Conservation (phyloP, 2,888 invertebrate genomes). For the Chironomus riparius region DNA sequence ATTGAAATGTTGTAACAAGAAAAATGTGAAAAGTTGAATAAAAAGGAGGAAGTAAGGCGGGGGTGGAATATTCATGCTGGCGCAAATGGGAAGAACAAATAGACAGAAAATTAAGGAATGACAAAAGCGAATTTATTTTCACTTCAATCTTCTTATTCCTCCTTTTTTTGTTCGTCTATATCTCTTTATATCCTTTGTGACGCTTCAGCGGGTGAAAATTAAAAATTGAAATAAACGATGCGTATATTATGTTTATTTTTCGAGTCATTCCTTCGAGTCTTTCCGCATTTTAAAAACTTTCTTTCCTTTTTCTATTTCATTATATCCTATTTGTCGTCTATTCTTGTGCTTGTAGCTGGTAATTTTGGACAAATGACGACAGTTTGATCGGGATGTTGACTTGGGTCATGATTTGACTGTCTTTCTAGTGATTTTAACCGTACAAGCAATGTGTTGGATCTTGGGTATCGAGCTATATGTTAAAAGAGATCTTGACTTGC, state of each 20-base stretch:
- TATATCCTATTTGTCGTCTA: not conserved
- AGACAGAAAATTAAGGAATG: not conserved
- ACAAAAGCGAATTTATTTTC: not conserved
- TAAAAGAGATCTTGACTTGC: too few relatives aligned
- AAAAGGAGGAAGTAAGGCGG: not conserved
- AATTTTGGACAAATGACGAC: too few relatives aligned
- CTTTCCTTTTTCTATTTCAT: not conserved
- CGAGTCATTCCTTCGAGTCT: slow-evolving; percentile 15
- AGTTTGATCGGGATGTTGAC: too few relatives aligned
- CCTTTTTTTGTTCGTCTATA: not conserved
- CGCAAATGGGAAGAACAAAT: not conserved
- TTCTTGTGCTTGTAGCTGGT: not conserved
- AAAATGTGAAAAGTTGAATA: not conserved
- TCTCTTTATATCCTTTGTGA: not conserved
- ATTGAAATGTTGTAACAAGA: not conserved
- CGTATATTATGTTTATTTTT: slow-evolving; percentile 24
- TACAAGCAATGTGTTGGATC: too few relatives aligned
- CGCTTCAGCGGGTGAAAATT: slow-evolving; percentile 26
- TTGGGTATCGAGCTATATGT: too few relatives aligned
- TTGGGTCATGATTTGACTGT: too few relatives aligned
- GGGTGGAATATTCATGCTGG: slow-evolving; percentile 2
- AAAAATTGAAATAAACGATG: slow-evolving; percentile 27
- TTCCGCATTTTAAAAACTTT: slow-evolving; percentile 3
- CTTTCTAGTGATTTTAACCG: too few relatives aligned
- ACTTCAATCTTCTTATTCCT: not conserved